Percentiles rank a stretch among this genome's conserved stretches.
These are phyloP conservation scores for Trichopoda pennipes DNA, from an alignment of 2,888 invertebrate genomes.

Conservation along the genomic window DNA sequence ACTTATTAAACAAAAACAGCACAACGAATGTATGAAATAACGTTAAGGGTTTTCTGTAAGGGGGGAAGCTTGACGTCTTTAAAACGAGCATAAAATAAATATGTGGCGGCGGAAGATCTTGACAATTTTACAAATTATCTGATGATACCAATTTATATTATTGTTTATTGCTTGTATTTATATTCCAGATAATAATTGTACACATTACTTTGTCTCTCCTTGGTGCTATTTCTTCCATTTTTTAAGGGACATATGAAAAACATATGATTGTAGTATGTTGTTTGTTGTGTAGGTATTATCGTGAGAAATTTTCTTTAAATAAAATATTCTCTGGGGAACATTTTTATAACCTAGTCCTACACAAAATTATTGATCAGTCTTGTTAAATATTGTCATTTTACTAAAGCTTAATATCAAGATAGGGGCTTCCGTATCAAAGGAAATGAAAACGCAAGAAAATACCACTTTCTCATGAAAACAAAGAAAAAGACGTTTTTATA, in stretches of 20 bases:
- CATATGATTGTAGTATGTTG: background rate
- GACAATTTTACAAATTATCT: slow-evolving; percentile 69
- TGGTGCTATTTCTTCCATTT: background rate
- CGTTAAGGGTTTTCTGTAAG: background rate
- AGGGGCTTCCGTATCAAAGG: too few relatives aligned
- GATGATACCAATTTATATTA: slow-evolving; percentile 69
- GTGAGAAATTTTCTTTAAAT: slow-evolving; percentile 38
- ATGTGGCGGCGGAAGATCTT: slow-evolving; percentile 68
- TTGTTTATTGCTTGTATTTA: slow-evolving; percentile 66
- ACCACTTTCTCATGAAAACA: too few relatives aligned
- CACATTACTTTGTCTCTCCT: slow-evolving; percentile 21
- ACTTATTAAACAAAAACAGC: slow-evolving; percentile 17
- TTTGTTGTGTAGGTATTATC: background rate
- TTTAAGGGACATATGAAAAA: slow-evolving; percentile 4
- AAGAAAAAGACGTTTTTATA: too few relatives aligned
- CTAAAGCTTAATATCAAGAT: background rate
- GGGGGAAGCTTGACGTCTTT: slow-evolving; percentile 18
- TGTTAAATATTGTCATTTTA: background rate
- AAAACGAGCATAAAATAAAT: slow-evolving; percentile 36
- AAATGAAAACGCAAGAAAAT: too few relatives aligned
- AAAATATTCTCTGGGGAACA: slow-evolving; percentile 44
- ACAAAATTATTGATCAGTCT: slow-evolving; percentile 23
- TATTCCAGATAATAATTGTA: slow-evolving; percentile 57
- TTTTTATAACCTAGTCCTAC: slow-evolving; percentile 22
- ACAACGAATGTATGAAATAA: background rate